These are phyloP conservation scores for Dyspetes luteomarginatus DNA, from an alignment of 2,888 invertebrate genomes.

Conservation along the genomic window DNA sequence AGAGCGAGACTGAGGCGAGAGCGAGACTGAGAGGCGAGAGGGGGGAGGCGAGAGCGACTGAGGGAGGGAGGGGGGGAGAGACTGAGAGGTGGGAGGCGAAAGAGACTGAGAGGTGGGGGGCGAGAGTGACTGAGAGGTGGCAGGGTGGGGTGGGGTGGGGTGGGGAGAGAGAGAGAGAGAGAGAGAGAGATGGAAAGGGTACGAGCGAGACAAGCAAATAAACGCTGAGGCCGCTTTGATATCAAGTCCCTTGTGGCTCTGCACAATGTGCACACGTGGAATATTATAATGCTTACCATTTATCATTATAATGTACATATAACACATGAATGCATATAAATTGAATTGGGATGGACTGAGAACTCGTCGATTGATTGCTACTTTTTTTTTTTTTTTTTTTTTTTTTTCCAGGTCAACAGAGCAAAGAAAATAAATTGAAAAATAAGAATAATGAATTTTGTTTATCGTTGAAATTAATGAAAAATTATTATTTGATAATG, in stretches of 20 bases:
- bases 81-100: conserved; percentile 18
- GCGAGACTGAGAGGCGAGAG: conserved; percentile 29
- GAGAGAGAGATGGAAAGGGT: conserved; percentile 36
- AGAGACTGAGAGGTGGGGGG: conserved; percentile 27
- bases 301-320: not conserved
- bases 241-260: conserved; percentile 22
- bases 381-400: not conserved
- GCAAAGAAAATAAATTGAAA: no score
- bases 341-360: not conserved
- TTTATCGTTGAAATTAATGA: no score
- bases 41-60: conserved; percentile 17
- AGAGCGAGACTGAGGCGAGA: conserved; percentile 16
- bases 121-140: no score
- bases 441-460: no score
- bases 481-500: not conserved
- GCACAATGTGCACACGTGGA: conserved; percentile 43
- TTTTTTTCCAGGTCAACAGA: no score
- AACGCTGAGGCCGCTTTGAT: conserved; percentile 42
- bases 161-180: conserved; percentile 11
- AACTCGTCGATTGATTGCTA: not conserved
- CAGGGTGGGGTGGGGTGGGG: conserved; percentile 31
- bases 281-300: conserved; percentile 30
- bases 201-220: conserved; percentile 26
- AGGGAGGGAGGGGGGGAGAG: conserved; percentile 20
- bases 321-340: not conserved